Base-by-base conservation (phyloP, 2,113 vertebrate species). In the Nothobranchius furzeri region DNA sequence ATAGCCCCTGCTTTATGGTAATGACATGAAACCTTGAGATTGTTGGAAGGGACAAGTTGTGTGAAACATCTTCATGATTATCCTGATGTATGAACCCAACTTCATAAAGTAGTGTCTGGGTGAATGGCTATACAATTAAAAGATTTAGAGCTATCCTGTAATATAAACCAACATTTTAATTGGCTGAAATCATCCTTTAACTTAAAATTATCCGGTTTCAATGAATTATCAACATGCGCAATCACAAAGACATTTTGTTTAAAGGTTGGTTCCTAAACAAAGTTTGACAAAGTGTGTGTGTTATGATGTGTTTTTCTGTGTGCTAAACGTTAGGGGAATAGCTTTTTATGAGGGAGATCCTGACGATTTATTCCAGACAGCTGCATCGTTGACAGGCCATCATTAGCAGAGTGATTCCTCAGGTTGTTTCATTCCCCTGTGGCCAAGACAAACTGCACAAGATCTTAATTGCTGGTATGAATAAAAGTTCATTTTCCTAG, bases 351-450 rank as follows among this genome's bases (percentile, higher is more conserved):
- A 84, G 84, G 63, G 55, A 52, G 83, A 89, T 86, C 80, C 75
- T 86, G 81, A 92, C 86, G 81, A 94, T 92, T 93, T 92, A 93
- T 94, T 91, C 89, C 88, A 92, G 92, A 93, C 93, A 94, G 92
- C 92, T 94, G 92, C 91, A 90, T 84, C 73, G 84, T 84, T 94
- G 93, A 94, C 92, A 93, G 92, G 85, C 87, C 90, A 91, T 93
- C 91, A 94, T 94, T 93, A 94, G 90, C 79, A 64, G 77, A 86
- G 82, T 68, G 83, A 91, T 93, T 93, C 91, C 90, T 93, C 85
- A 91, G 90, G 91, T 92, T 89, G 87, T 80, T 88, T 84, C 78
- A 81, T 81, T 93, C 92, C 88, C 93, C 49, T 50, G 86, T 86
- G 92, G 90, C 90, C 73, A 65, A 89, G 88, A 93, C 89, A 93